Evolutionary conservation across 2,888 invertebrate genomes (phyloP), one percentile per base, ranked within the genome.

Genomic region (Limnephilus rhombicus): DNA sequence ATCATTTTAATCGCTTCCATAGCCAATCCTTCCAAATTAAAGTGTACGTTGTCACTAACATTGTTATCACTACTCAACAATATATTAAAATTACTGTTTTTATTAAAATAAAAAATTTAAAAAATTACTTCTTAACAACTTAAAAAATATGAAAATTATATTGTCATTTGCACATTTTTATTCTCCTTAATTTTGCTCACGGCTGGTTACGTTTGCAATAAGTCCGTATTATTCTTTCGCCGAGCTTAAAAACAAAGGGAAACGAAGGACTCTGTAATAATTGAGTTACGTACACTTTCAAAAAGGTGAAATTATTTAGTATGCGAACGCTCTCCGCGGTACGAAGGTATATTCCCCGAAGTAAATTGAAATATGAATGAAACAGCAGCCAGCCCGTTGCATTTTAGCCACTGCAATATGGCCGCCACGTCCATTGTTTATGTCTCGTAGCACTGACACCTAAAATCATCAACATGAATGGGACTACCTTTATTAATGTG

Each of bases 341-440:
- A 24, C 68, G 24, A 9, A 68, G 68, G 68, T 68, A 9, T 24
- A 68, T 85, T 85, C 85, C 85, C 85, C 85, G 85, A 85, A 85
- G 85, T 37, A 85, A 41, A 82, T 34, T 82, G 68, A 68, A 68
- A 68, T 68, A 68, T 68, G 68, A 68, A 68, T 68, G 68, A 68
- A 68, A 68, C 68, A 24, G 68, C 68, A 68, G 68, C 68, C 68
- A 68, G 68, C 68, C 68, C 68, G 68, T 24, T 68, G 68, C 68
- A 68, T 68, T 68, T 68, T 68, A 68, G 68, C 24, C 24, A 68
- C 68, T 68, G 68, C 68, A 68, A 68, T 53, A 68, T 68, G 68
- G 68, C 68, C 24, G 68, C 68, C 68, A 24, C 4, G 68, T 68
- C 68, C 68, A 24, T 68, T 68, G 68, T 68, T 68, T 68, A 68